These are phyloP conservation scores for Sebastes ruberrimus DNA, from an alignment of 2,797 vertebrate genomes.

Conservation along the genomic window DNA sequence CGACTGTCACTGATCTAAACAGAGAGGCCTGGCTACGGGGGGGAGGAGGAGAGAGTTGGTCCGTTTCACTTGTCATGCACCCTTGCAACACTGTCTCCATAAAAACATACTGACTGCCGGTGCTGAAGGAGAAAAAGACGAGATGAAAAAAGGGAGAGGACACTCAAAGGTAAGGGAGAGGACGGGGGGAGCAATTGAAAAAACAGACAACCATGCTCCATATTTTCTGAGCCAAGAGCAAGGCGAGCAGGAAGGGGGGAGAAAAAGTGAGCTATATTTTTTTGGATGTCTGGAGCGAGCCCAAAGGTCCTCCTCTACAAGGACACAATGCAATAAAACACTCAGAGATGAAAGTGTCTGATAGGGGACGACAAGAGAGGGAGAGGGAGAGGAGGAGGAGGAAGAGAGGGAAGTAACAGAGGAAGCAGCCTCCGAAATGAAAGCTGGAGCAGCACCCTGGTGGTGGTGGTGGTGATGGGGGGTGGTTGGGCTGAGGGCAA, in stretches of 20 bases:
- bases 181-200: slow-evolving; percentile 21
- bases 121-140: slow-evolving; percentile 64
- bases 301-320: slow-evolving; percentile 73
- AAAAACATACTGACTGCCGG: slow-evolving; percentile 65
- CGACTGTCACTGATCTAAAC: slow-evolving; percentile 53
- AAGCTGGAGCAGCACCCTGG: slow-evolving; percentile 21
- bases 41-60: slow-evolving; percentile 5
- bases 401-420: slow-evolving; percentile 38
- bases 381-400: slow-evolving; percentile 34
- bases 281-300: slow-evolving; percentile 63
- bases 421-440: slow-evolving; percentile 28
- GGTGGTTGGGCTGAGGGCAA: slow-evolving; percentile 21
- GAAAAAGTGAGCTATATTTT: slow-evolving; percentile 39
- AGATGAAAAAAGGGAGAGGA: slow-evolving; percentile 51
- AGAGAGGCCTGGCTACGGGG: slow-evolving; percentile 19
- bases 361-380: slow-evolving; percentile 57
- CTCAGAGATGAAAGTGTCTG: slow-evolving; percentile 66
- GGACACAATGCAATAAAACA: slow-evolving; percentile 72
- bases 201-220: slow-evolving; percentile 37
- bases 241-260: neutral
- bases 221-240: slow-evolving; percentile 57
- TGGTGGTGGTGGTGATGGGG: neutral
- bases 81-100: slow-evolving; percentile 47
- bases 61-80: slow-evolving; percentile 59
- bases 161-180: slow-evolving; percentile 51